Evolutionary conservation across 2,797 vertebrate genomes (phyloP).

Genomic region (Poecilia velifera): DNA sequence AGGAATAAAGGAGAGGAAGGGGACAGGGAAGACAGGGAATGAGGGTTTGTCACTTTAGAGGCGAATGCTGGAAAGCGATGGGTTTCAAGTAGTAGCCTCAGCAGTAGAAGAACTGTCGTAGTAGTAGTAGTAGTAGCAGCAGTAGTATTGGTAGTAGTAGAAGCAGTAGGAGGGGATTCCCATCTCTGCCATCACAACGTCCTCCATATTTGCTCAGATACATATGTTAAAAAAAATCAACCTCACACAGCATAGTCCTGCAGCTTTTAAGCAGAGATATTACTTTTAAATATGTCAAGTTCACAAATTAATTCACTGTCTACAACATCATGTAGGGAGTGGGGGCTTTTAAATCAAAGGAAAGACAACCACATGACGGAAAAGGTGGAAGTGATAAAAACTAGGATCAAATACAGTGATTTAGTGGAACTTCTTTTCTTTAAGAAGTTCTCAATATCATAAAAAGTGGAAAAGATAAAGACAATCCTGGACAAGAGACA

Average conservation of each 20-base stretch:
- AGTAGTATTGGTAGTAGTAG: constrained; percentile 72
- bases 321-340: constrained; percentile 54
- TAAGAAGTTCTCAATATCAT: constrained; percentile 56
- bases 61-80: constrained; percentile 78
- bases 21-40: constrained; percentile 73
- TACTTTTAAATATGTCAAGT: constrained; percentile 67
- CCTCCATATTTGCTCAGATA: constrained; percentile 72
- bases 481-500: constrained; percentile 61
- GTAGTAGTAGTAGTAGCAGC: constrained; percentile 64
- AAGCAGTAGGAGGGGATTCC: constrained; percentile 73
- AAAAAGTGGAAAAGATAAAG: constrained; percentile 41
- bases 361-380: constrained; percentile 57
- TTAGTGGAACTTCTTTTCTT: constrained; percentile 21
- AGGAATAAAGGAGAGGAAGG: constrained; percentile 57
- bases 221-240: constrained; percentile 67
- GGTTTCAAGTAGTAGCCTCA: constrained; percentile 78
- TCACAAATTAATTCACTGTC: constrained; percentile 52
- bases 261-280: constrained; percentile 75
- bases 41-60: constrained; percentile 81
- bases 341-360: constrained; percentile 40
- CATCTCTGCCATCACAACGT: constrained; percentile 76
- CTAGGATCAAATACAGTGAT: constrained; percentile 48
- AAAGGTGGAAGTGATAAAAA: constrained; percentile 34
- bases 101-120: constrained; percentile 70
- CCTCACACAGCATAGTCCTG: constrained; percentile 72